Evolutionary conservation across 1,140 invertebrate genomes (phyloP).

Genomic region (Neuroterus valhalla): DNA sequence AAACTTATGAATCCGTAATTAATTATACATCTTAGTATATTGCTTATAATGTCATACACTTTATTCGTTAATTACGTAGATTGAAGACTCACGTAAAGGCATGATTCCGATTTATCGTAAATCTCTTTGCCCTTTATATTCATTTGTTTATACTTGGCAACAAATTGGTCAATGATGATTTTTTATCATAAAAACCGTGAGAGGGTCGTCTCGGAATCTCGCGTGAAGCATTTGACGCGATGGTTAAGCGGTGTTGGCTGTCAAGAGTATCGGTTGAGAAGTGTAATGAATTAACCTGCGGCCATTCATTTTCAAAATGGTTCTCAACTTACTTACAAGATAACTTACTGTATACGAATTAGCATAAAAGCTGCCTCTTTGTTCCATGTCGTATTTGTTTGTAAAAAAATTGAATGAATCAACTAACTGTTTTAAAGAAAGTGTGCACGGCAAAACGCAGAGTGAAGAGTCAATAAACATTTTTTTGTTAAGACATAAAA

Average conservation of each 20-base stretch:
- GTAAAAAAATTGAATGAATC: constrained; percentile 13
- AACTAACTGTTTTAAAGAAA: not conserved
- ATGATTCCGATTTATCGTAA: not conserved
- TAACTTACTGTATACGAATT: constrained; percentile 19
- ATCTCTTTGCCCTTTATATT: not conserved
- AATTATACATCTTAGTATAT: no score
- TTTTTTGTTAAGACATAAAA: not conserved
- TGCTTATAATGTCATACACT: no score
- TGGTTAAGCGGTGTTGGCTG: constrained; percentile 38
- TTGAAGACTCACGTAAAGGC: no score
- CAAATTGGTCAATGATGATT: constrained; percentile 12
- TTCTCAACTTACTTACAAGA: constrained; percentile 45
- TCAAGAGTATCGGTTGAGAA: constrained; percentile 42
- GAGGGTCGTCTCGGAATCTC: constrained; percentile 4
- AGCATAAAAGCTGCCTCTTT: constrained; percentile 11
- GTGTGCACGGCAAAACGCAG: not conserved
- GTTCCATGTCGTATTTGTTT: constrained; percentile 14
- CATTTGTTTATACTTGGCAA: not conserved
- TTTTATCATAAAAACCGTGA: constrained; percentile 11
- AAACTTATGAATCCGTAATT: no score
- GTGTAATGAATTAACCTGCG: constrained; percentile 46
- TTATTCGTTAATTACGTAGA: no score
- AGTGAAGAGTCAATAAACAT: not conserved
- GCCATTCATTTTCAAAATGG: constrained; percentile 50
- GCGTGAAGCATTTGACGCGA: constrained; percentile 12